phyloP scores from a whole-genome alignment of 2,888 invertebrate species.

The Apantesis nais region DNA sequence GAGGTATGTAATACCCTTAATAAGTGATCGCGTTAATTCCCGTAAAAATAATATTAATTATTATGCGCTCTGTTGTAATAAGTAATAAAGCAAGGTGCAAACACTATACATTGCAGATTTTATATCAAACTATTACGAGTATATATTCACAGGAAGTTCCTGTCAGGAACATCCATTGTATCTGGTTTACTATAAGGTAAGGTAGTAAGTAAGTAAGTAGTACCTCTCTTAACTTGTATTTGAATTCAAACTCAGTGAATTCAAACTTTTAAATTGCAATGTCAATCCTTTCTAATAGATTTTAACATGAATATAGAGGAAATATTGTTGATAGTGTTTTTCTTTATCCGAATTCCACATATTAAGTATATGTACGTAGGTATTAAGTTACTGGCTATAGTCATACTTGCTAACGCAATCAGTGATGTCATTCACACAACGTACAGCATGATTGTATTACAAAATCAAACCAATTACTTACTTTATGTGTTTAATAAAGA shows the following conservation, averaged over 20 bases:
- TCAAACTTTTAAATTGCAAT: neutral
- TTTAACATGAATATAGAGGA: neutral
- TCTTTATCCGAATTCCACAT: conserved; percentile 14
- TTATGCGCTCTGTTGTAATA: neutral
- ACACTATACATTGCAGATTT: neutral
- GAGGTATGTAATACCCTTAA: too few species aligned
- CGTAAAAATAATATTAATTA: too few species aligned
- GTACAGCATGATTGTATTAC: conserved; percentile 36
- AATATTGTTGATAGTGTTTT: conserved; percentile 29
- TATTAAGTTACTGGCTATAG: conserved; percentile 37
- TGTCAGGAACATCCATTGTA: neutral
- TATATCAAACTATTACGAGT: neutral
- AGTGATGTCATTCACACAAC: conserved; percentile 56
- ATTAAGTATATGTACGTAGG: conserved; percentile 25
- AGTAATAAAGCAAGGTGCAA: neutral
- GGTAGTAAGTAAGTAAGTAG: too few species aligned
- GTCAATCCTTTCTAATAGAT: neutral
- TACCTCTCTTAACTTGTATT: neutral
- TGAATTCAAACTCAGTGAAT: neutral
- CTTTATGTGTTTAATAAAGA: neutral
- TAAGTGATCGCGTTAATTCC: too few species aligned
- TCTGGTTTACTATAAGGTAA: too few species aligned
- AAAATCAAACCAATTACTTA: conserved; percentile 24
- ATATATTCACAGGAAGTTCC: neutral
- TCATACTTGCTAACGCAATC: conserved; percentile 52